Conservation (phyloP, 2,888 invertebrate species). For the Linnaemya vulpina region DNA sequence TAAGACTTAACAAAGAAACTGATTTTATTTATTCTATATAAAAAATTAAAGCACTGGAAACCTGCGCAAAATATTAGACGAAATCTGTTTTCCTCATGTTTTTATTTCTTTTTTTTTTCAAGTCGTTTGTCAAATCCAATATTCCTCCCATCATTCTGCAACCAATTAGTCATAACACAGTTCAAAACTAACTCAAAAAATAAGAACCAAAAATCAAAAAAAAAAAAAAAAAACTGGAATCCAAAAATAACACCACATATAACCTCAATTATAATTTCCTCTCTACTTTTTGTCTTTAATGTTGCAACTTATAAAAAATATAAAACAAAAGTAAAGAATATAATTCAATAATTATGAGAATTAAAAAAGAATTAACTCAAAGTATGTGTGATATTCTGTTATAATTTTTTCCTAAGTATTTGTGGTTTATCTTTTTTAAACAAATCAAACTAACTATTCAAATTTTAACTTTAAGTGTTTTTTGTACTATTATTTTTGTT, state of each 20-base stretch:
- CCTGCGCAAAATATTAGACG: neutral
- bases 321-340: slow-evolving; percentile 32
- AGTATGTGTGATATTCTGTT: slow-evolving; percentile 68
- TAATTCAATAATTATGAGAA: slow-evolving; percentile 48
- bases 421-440: slow-evolving; percentile 63
- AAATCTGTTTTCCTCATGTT: neutral
- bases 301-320: slow-evolving; percentile 82
- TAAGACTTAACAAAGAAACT: too few relatives aligned
- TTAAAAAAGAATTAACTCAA: slow-evolving; percentile 62
- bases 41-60: neutral
- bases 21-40: neutral
- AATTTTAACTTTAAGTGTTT: slow-evolving; percentile 63
- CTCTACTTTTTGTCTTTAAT: slow-evolving; percentile 83
- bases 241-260: slow-evolving; percentile 70
- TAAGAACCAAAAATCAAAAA: slow-evolving; percentile 32
- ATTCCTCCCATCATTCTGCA: slow-evolving; percentile 42
- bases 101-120: slow-evolving; percentile 26
- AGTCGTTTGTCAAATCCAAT: slow-evolving; percentile 8
- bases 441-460: slow-evolving; percentile 46
- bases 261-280: slow-evolving; percentile 77
- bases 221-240: slow-evolving; percentile 39
- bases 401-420: slow-evolving; percentile 65
- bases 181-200: slow-evolving; percentile 36
- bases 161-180: slow-evolving; percentile 47
- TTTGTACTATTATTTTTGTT: slow-evolving; percentile 42